phyloP scores from a whole-genome alignment of 2,888 invertebrate genomes.

The Agriotes lineatus region DNA sequence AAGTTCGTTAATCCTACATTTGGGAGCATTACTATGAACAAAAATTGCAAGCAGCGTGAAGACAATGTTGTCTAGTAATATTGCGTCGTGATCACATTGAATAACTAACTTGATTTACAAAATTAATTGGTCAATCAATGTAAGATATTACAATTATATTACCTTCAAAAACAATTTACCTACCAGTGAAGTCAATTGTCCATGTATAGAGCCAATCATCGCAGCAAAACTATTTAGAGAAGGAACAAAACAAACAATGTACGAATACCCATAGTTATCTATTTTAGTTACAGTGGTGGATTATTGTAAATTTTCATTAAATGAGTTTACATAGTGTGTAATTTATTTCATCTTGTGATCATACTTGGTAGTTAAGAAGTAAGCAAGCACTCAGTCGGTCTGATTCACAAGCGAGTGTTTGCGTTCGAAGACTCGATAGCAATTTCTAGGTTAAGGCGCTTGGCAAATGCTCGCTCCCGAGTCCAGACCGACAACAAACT shows the following conservation, averaged over 20 bases:
- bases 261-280: slow-evolving; percentile 12
- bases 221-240: not conserved
- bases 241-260: slow-evolving; percentile 8
- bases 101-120: too few relatives aligned
- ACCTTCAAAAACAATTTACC: too few relatives aligned
- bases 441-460: not conserved
- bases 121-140: too few relatives aligned
- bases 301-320: slow-evolving; percentile 10
- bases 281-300: slow-evolving; percentile 11
- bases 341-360: slow-evolving; percentile 4
- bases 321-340: slow-evolving; percentile 1
- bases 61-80: too few relatives aligned
- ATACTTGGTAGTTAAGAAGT: not conserved
- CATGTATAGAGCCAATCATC: not conserved
- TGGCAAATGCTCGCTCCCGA: slow-evolving; percentile 1
- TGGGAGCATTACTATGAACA: too few relatives aligned
- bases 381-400: not conserved
- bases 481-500: not conserved
- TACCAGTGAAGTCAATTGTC: not conserved
- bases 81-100: too few relatives aligned
- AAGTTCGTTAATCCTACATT: too few relatives aligned
- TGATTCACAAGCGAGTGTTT: slow-evolving; percentile 2
- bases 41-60: too few relatives aligned
- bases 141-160: too few relatives aligned
- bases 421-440: not conserved